These are phyloP conservation scores for Erythrocercus mccallii DNA, from an alignment of 2,113 vertebrate genomes.

Conservation along the genomic window DNA sequence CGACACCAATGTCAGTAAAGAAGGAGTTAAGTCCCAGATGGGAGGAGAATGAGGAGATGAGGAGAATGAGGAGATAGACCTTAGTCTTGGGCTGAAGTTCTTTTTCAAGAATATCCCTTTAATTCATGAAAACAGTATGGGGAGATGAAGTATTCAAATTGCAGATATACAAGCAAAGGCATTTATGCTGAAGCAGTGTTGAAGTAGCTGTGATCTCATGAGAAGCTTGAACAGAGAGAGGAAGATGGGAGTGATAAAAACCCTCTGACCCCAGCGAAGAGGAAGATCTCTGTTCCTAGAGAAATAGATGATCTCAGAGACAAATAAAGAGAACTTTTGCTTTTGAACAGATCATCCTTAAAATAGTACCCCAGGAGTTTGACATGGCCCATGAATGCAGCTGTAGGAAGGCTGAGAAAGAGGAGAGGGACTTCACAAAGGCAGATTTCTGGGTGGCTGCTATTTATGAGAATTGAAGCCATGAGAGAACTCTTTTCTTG, in stretches of 20 bases:
- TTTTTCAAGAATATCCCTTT: neutral
- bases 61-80: neutral
- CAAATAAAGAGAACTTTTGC: neutral
- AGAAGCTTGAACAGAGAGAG: neutral
- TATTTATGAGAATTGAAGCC: neutral
- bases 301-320: neutral
- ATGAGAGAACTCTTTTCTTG: neutral
- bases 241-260: neutral
- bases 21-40: neutral
- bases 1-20: neutral
- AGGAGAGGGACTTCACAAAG: neutral
- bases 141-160: neutral
- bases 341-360: neutral
- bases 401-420: neutral
- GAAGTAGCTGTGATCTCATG: neutral
- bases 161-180: neutral
- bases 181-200: neutral
- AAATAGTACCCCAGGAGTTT: neutral
- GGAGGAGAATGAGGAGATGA: neutral
- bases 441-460: neutral
- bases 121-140: neutral
- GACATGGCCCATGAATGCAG: neutral
- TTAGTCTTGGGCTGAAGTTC: neutral
- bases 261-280: neutral
- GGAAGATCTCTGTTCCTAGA: neutral